These are phyloP conservation scores for Thamnophis elegans DNA, from an alignment of 2,797 vertebrate genomes.

Conservation along the genomic window DNA sequence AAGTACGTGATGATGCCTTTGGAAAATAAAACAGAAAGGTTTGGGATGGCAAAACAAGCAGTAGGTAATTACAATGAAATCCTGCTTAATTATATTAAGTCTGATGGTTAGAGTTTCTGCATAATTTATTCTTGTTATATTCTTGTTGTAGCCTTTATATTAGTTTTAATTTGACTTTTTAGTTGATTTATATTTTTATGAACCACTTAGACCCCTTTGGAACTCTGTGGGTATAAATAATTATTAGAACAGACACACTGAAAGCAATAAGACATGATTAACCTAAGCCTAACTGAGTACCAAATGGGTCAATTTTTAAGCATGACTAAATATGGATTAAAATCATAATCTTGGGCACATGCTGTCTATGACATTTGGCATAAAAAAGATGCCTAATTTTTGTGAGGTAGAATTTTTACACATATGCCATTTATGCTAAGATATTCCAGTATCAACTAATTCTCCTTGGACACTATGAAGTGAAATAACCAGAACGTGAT, in stretches of 20 bases:
- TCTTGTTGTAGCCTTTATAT: background rate
- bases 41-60: background rate
- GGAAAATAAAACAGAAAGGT: background rate
- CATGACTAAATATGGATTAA: background rate
- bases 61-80: background rate
- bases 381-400: background rate
- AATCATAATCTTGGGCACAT: background rate
- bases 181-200: background rate
- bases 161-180: background rate
- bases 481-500: background rate
- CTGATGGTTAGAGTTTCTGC: background rate
- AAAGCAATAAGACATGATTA: background rate
- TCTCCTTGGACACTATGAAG: background rate
- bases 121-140: background rate
- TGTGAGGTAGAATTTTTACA: background rate
- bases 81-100: background rate
- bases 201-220: background rate
- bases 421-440: background rate
- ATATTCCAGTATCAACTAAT: background rate
- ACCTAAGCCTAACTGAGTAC: background rate
- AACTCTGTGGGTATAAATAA: background rate
- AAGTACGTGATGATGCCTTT: constrained; percentile 75
- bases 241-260: background rate
- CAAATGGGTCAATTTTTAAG: background rate
- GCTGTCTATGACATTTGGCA: background rate